Conservation (phyloP, 1,140 invertebrate genomes). For the Cardiocondyla obscurior region DNA sequence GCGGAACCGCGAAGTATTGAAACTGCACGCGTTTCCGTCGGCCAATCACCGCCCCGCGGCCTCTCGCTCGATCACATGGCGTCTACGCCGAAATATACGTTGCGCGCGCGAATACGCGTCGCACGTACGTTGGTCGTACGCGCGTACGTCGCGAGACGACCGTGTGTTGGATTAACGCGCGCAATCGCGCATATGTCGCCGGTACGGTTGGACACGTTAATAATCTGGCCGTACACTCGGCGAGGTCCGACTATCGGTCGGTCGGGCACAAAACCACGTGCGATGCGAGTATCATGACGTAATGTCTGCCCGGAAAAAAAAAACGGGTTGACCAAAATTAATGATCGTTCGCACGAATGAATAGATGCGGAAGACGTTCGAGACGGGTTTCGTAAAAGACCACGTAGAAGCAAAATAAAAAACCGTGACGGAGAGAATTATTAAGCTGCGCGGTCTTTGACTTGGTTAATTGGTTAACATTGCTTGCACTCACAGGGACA, state of each 20-base stretch:
- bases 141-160: not conserved
- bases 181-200: not conserved
- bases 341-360: too few relatives aligned
- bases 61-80: conserved; percentile 23
- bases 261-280: not conserved
- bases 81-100: not conserved
- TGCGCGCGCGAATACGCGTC: not conserved
- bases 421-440: too few relatives aligned
- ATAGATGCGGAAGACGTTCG: too few relatives aligned
- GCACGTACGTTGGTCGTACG: not conserved
- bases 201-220: not conserved
- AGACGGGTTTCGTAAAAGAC: too few relatives aligned
- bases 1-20: conserved; percentile 58
- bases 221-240: not conserved
- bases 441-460: not conserved
- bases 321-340: too few relatives aligned
- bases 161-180: conserved; percentile 21
- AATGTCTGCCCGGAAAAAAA: too few relatives aligned
- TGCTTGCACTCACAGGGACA: too few relatives aligned
- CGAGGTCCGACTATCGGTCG: not conserved
- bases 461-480: not conserved
- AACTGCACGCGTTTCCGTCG: conserved; percentile 68
- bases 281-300: not conserved
- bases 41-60: conserved; percentile 62
- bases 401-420: too few relatives aligned